These are phyloP conservation scores for Pangasianodon hypophthalmus DNA, from an alignment of 2,113 vertebrate species.

Conservation along the genomic window DNA sequence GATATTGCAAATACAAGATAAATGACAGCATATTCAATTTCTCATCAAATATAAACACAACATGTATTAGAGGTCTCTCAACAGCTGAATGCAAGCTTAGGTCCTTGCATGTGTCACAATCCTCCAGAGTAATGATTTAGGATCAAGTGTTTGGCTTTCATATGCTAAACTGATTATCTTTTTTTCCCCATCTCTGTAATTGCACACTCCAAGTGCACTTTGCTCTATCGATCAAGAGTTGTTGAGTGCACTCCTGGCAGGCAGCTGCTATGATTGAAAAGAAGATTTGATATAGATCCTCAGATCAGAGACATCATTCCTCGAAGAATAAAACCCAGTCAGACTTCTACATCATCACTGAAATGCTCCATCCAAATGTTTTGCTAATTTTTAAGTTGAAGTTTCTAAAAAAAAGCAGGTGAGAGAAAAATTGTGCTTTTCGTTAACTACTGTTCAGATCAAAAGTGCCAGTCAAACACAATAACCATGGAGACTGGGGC, in stretches of 20 bases:
- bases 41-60: not conserved
- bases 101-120: not conserved
- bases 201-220: constrained; percentile 32
- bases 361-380: not conserved
- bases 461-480: not conserved
- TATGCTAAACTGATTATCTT: constrained; percentile 33
- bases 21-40: not conserved
- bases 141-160: constrained; percentile 23
- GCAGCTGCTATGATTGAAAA: not conserved
- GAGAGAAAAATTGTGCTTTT: not conserved
- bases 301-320: not conserved
- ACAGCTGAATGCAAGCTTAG: not conserved
- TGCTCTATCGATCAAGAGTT: constrained; percentile 27
- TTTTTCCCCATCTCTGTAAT: not conserved
- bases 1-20: not conserved
- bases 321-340: not conserved
- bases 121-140: constrained; percentile 3
- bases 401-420: not conserved
- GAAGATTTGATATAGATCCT: not conserved
- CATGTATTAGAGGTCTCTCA: not conserved
- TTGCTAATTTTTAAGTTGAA: not conserved
- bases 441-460: not conserved
- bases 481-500: not conserved
- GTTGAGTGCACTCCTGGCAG: constrained; percentile 23
- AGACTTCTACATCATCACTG: not conserved